Conservation (phyloP, 2,888 invertebrate genomes). For the Strigamia transsilvanica region DNA sequence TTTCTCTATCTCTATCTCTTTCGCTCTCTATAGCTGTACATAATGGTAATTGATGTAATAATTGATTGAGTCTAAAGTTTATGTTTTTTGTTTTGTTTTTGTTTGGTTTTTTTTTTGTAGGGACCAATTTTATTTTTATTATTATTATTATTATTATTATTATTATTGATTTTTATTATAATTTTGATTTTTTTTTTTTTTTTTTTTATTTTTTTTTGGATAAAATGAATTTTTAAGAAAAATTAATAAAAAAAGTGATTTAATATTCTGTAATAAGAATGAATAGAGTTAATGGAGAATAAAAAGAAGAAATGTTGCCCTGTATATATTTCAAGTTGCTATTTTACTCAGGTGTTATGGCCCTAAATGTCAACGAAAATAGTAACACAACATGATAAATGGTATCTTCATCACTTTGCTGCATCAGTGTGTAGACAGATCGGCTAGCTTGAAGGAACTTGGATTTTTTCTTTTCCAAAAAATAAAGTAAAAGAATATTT, state of each 20-base stretch:
- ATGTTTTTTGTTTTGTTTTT: not conserved
- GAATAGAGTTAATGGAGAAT: conserved; percentile 34
- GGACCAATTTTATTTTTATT: not conserved
- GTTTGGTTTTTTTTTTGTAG: not conserved
- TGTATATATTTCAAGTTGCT: conserved; percentile 35
- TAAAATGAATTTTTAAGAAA: not conserved
- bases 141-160: no score
- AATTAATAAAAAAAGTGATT: not conserved
- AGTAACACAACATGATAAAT: conserved; percentile 27
- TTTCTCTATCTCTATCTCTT: not conserved
- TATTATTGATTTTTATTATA: no score
- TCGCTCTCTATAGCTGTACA: not conserved
- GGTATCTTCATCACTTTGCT: conserved; percentile 24
- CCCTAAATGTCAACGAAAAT: conserved; percentile 27
- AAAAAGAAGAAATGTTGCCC: conserved; percentile 38
- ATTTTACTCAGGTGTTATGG: conserved; percentile 38
- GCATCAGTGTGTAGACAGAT: conserved; percentile 35
- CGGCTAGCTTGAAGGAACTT: conserved; percentile 11
- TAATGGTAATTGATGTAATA: conserved; percentile 26
- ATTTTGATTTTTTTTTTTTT: conserved; percentile 15
- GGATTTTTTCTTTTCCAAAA: not conserved
- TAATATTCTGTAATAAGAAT: conserved; percentile 23
- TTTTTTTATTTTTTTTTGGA: not conserved
- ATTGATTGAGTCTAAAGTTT: not conserved
- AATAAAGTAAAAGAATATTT: not conserved